Evolutionary conservation across 2,797 vertebrate species (phyloP).

Genomic region (Eleutherodactylus coqui): DNA sequence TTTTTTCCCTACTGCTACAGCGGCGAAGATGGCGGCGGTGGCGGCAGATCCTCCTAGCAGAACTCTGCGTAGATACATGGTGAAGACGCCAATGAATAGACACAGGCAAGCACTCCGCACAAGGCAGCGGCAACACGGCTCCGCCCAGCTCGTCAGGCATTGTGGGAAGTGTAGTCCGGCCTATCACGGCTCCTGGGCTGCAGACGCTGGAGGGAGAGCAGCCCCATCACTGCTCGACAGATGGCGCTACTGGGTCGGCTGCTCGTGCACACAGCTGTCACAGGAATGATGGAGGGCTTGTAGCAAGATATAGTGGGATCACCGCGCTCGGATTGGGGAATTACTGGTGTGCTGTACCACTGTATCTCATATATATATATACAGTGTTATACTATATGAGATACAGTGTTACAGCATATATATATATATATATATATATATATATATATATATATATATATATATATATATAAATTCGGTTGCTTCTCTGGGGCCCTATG

Average conservation of each 20-base stretch:
- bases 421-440: no score
- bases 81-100: neutral
- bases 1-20: constrained; percentile 42
- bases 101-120: neutral
- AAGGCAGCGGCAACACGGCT: neutral
- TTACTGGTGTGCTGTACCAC: no score
- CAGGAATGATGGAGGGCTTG: no score
- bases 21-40: constrained; percentile 40
- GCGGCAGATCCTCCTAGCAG: constrained; percentile 50
- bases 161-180: constrained; percentile 47
- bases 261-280: neutral
- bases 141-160: constrained; percentile 2
- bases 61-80: constrained; percentile 40
- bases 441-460: no score
- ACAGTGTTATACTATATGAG: no score
- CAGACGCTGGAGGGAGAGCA: neutral
- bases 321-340: no score
- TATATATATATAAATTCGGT: no score
- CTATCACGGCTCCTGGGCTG: neutral
- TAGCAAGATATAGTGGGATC: no score
- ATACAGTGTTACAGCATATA: no score
- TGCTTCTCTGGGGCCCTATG: no score
- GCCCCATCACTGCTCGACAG: neutral
- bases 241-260: neutral
- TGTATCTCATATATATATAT: no score